Evolutionary conservation across 2,797 vertebrate genomes (phyloP).

Genomic region (Zenarchopterus dispar): DNA sequence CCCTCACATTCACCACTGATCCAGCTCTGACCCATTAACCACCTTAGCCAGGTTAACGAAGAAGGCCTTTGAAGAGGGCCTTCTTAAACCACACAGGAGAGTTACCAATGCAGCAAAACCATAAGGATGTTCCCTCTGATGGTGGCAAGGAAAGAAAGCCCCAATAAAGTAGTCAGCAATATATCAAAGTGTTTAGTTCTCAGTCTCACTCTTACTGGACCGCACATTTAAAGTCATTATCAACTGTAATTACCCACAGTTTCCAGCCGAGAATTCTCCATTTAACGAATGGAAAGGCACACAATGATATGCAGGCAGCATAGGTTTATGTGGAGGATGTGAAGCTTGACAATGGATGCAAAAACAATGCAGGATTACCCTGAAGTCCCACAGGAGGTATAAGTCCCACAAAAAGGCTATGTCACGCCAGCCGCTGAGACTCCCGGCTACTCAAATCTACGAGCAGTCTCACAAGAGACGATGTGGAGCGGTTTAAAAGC

Average conservation of each 20-base stretch:
- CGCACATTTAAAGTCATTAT: neutral
- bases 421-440: no score
- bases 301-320: no score
- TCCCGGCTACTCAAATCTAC: no score
- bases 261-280: no score
- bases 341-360: no score
- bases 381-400: no score
- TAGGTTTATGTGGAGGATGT: no score
- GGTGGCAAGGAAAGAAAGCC: neutral
- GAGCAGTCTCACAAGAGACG: no score
- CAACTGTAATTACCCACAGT: neutral
- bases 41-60: slow-evolving; percentile 63
- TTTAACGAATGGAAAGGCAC: no score
- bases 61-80: slow-evolving; percentile 55
- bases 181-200: neutral
- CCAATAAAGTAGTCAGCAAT: neutral
- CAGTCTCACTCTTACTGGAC: slow-evolving; percentile 4
- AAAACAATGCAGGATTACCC: no score
- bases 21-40: slow-evolving; percentile 67
- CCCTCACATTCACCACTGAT: slow-evolving; percentile 48
- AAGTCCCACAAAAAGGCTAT: no score
- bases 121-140: slow-evolving; percentile 19
- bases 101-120: slow-evolving; percentile 41
- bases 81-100: slow-evolving; percentile 49
- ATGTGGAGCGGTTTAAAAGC: no score